A percentile compares a stretch with the other conserved stretches of the same genome.
Evolutionary conservation across 2,113 vertebrate genomes (phyloP).

Genomic region (Toxotes chatareus): DNA sequence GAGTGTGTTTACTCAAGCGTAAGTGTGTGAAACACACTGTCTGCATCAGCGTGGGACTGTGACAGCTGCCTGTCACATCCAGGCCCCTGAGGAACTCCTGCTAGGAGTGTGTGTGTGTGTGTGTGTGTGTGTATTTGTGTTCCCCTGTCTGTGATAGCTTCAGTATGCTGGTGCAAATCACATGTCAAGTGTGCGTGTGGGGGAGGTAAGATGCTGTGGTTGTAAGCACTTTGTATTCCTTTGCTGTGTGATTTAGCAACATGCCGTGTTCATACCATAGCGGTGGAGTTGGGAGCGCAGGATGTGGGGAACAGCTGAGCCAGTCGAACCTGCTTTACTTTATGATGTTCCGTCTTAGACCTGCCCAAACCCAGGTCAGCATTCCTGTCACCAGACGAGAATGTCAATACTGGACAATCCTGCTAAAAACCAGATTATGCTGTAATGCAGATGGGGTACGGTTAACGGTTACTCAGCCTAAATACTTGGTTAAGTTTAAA

Average conservation of each 20-base stretch:
- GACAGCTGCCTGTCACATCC: constrained; percentile 82
- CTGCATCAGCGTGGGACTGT: constrained; percentile 70
- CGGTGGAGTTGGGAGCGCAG: constrained; percentile 25
- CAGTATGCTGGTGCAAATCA: constrained; percentile 51
- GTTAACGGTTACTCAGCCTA: neutral
- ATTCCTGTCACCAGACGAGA: neutral
- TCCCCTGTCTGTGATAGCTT: constrained; percentile 38
- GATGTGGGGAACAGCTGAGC: constrained; percentile 24
- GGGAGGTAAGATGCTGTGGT: constrained; percentile 31
- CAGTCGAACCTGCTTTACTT: neutral
- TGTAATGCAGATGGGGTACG: neutral
- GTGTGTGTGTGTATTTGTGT: constrained; percentile 18
- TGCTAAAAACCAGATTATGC: too few relatives aligned
- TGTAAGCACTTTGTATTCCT: constrained; percentile 59
- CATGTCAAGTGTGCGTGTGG: constrained; percentile 27
- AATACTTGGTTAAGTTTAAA: neutral
- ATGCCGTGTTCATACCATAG: constrained; percentile 2
- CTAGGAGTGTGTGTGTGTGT: constrained; percentile 39
- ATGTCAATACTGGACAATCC: neutral
- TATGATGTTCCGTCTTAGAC: neutral
- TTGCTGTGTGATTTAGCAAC: constrained; percentile 35
- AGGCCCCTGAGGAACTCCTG: constrained; percentile 64
- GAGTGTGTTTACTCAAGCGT: constrained; percentile 51
- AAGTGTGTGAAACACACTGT: constrained; percentile 57
- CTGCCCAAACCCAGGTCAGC: neutral